Evolutionary conservation across 2,113 vertebrate species (phyloP), one percentile per base, ranked within the genome.

Genomic region (Platysteira castanea): DNA sequence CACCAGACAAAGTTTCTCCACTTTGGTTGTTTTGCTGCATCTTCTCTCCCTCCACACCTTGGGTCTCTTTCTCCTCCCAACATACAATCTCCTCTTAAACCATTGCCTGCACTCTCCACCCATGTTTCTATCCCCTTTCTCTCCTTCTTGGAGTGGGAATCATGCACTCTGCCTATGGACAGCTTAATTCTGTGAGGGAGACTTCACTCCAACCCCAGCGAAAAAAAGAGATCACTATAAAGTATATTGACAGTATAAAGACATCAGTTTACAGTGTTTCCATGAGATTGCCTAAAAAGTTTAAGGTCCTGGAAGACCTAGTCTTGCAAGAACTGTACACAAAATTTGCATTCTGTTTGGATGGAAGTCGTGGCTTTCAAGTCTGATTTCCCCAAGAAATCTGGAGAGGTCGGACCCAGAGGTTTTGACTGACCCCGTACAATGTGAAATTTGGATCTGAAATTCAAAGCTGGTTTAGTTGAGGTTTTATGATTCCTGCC

Each of bases 401-500:
- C 20, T 13, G 44, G 28, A 0, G 1, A 78, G 57, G 86, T 57
- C 15, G 2, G 76, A 53, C 39, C 60, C 71, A 23, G 53, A 6
- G 3, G 31, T 41, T 89, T 64, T 23, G 22, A 82, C 54, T 60
- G 76, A 90, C 68, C 80, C 41, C 5, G 0, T 10, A 15, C 60
- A 79, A 56, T 3, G 93, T 80, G 88, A 97, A 95, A 92, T 90
- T 61, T 30, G 50, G 83, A 69, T 82, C 83, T 73, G 24, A 49
- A 84, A 86, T 28, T 23, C 37, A 37, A 92, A 84, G 73, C 76
- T 53, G 86, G 60, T 95, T 96, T 94, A 93, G 92, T 94, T 93
- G 88, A 75, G 86, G 76, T 89, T 78, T 90, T 93, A 57, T 90
- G 86, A 90, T 89, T 93, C 93, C 69, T 87, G 89, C 90, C 92